These are phyloP conservation scores for Meghimatium bilineatum DNA, from an alignment of 2,888 invertebrate species.

Conservation along the genomic window DNA sequence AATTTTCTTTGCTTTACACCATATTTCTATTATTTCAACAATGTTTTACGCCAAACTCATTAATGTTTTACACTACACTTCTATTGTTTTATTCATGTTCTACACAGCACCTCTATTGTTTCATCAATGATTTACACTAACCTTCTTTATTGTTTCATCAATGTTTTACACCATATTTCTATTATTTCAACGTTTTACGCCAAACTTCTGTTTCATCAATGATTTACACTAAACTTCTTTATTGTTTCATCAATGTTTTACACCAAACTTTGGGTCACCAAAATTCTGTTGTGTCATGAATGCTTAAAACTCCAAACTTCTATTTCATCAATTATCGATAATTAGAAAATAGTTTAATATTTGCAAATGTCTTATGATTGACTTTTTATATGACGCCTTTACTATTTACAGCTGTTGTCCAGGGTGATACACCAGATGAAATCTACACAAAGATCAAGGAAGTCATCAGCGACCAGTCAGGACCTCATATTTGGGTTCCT, in stretches of 20 bases:
- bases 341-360: no score
- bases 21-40: background rate
- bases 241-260: background rate
- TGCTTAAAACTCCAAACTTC: no score
- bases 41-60: background rate
- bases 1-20: background rate
- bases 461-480: slow-evolving; percentile 95
- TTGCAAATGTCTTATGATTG: no score
- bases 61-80: background rate
- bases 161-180: background rate
- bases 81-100: background rate
- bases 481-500: slow-evolving; percentile 97
- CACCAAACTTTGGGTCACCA: no score
- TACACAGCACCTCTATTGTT: background rate
- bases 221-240: background rate
- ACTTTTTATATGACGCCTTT: background rate
- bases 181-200: background rate
- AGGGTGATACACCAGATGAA: slow-evolving; percentile 98
- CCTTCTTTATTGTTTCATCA: background rate
- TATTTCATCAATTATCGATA: no score
- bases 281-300: no score
- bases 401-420: slow-evolving; percentile 87
- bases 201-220: background rate
- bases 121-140: background rate
- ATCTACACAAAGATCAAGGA: slow-evolving; percentile 96